Evolutionary conservation across 1,140 invertebrate genomes (phyloP).

Genomic region (Lethrus apterus): DNA sequence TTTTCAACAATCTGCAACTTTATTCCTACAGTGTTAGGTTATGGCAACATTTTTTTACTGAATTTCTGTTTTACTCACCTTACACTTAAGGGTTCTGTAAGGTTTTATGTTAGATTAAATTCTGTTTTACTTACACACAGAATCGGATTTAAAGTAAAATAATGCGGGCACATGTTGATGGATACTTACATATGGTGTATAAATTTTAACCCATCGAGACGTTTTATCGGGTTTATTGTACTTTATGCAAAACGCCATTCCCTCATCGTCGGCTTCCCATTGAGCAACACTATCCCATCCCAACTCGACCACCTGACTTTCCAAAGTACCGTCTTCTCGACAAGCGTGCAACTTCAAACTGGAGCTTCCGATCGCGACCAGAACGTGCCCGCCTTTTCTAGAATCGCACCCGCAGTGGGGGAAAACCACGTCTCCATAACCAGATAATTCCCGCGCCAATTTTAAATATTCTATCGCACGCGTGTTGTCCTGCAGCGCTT

Average conservation of each 20-base stretch:
- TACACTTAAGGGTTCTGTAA: too few relatives aligned
- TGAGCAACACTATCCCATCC: slow-evolving; percentile 72
- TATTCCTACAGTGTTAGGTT: too few relatives aligned
- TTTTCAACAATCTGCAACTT: too few relatives aligned
- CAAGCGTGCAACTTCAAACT: slow-evolving; percentile 83
- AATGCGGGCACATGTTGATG: too few relatives aligned
- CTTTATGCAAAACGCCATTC: slow-evolving; percentile 82
- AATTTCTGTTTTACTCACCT: too few relatives aligned
- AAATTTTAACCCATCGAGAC: slow-evolving; percentile 80
- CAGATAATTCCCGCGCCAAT: slow-evolving; percentile 75
- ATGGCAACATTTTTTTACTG: too few relatives aligned
- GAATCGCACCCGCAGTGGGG: slow-evolving; percentile 94
- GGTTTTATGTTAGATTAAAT: too few relatives aligned
- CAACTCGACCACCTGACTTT: slow-evolving; percentile 77
- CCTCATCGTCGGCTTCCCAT: slow-evolving; percentile 86
- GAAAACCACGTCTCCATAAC: slow-evolving; percentile 88
- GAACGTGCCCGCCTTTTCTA: slow-evolving; percentile 84
- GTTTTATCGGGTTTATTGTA: slow-evolving; percentile 77
- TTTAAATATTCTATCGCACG: slow-evolving; percentile 85
- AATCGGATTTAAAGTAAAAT: too few relatives aligned
- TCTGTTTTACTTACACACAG: too few relatives aligned
- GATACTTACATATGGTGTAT: slow-evolving; percentile 86
- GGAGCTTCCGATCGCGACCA: slow-evolving; percentile 63
- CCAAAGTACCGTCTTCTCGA: slow-evolving; percentile 74
- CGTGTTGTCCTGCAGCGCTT: slow-evolving; percentile 85